phyloP scores from a whole-genome alignment of 2,888 invertebrate genomes.

The Agrochola litura region DNA sequence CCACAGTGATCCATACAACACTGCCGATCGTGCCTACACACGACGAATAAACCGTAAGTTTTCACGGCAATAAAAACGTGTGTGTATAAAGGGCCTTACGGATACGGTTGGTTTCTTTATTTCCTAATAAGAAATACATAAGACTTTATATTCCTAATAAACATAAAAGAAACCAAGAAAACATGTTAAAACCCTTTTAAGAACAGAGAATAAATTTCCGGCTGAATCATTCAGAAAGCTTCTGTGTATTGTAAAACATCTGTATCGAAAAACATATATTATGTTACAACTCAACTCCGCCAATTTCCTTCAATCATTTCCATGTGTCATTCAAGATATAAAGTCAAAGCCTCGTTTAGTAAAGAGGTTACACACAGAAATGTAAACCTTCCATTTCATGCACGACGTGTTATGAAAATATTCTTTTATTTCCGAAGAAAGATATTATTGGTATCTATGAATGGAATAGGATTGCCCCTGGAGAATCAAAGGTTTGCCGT shows the following conservation, averaged over 20 bases:
- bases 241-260: not conserved
- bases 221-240: conserved; percentile 7
- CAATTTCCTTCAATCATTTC: conserved; percentile 12
- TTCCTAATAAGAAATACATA: not conserved
- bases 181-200: conserved; percentile 10
- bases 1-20: too few relatives aligned
- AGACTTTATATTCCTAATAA: not conserved
- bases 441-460: not conserved
- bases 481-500: conserved; percentile 18
- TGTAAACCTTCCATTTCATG: not conserved
- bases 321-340: conserved; percentile 8
- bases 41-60: too few relatives aligned
- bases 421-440: conserved; percentile 6
- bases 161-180: conserved; percentile 8
- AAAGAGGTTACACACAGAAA: not conserved
- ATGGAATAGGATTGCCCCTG: not conserved
- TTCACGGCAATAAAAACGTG: too few relatives aligned
- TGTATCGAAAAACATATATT: conserved; percentile 25
- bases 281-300: conserved; percentile 6
- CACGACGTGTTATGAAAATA: conserved; percentile 2
- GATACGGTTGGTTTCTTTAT: not conserved
- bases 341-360: not conserved
- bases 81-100: too few relatives aligned
- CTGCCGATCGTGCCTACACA: too few relatives aligned
- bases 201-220: not conserved